phyloP scores from a whole-genome alignment of 1,140 invertebrate species.

The Zeugodacus cucurbitae region DNA sequence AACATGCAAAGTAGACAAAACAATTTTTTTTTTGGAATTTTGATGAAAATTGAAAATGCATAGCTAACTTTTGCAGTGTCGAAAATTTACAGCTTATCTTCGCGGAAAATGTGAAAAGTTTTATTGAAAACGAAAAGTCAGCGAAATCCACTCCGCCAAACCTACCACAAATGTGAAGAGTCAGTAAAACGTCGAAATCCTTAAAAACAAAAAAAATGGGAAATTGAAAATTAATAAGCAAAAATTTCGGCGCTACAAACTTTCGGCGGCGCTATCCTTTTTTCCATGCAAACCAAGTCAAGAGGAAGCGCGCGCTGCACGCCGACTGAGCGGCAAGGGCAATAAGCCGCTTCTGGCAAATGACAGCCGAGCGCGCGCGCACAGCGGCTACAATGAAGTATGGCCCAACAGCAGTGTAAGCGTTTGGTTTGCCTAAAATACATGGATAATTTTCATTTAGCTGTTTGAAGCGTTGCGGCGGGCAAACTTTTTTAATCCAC shows the following conservation, averaged over 20 bases:
- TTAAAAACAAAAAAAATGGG: background rate
- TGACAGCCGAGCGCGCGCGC: no score
- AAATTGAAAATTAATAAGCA: slow-evolving; percentile 18
- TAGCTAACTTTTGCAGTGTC: background rate
- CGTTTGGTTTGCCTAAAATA: background rate
- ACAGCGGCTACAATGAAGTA: background rate
- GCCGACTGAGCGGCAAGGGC: background rate
- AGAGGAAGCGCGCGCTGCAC: background rate
- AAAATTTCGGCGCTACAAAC: background rate
- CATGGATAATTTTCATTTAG: slow-evolving; percentile 18
- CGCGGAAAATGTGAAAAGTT: slow-evolving; percentile 3
- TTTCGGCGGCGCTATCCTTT: background rate
- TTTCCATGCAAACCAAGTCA: background rate
- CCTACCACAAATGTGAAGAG: background rate
- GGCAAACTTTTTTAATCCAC: slow-evolving; percentile 27
- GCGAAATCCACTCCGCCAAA: background rate
- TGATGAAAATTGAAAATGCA: background rate
- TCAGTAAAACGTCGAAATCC: background rate
- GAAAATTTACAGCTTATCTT: background rate
- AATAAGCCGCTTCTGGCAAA: background rate
- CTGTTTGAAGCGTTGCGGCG: background rate
- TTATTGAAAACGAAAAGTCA: background rate
- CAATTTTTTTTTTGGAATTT: background rate
- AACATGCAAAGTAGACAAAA: background rate
- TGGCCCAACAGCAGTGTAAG: background rate